A percentile compares a stretch with the other conserved stretches of the same genome.
Evolutionary conservation across 2,888 invertebrate genomes (phyloP).

Genomic region (Synanthedon myopaeformis): DNA sequence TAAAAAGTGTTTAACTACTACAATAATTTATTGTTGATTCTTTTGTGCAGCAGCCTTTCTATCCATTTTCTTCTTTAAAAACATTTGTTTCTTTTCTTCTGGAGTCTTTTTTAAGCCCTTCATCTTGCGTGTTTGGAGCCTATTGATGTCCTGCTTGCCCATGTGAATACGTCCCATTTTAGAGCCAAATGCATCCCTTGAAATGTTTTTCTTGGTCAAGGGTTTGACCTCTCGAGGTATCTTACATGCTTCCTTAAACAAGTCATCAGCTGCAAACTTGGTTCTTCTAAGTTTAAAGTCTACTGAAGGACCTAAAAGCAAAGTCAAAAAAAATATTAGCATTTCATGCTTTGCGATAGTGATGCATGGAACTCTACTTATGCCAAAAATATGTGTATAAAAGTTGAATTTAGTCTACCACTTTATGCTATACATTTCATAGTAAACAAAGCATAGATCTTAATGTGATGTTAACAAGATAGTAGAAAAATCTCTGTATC

Average conservation of each 20-base stretch:
- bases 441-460: no score
- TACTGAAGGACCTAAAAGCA: constrained; percentile 81
- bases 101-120: constrained; percentile 85
- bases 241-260: constrained; percentile 85
- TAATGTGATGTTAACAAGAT: no score
- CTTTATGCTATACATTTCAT: no score
- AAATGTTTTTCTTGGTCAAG: constrained; percentile 91
- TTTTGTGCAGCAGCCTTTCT: constrained; percentile 31
- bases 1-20: no score
- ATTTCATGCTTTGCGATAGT: no score
- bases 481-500: no score
- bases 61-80: constrained; percentile 63
- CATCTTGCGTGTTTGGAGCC: constrained; percentile 90
- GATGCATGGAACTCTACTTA: no score
- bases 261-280: constrained; percentile 89
- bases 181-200: constrained; percentile 87
- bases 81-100: constrained; percentile 74
- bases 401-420: no score
- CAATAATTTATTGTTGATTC: constrained; percentile 3
- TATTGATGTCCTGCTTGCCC: constrained; percentile 86
- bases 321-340: background rate
- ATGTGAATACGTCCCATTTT: constrained; percentile 93
- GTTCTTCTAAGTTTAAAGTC: constrained; percentile 88
- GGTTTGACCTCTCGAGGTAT: constrained; percentile 83
- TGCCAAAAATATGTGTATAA: no score